Evolutionary conservation across 2,888 invertebrate genomes (phyloP), one percentile per base, ranked within the genome.

Genomic region (Acronicta alni): DNA sequence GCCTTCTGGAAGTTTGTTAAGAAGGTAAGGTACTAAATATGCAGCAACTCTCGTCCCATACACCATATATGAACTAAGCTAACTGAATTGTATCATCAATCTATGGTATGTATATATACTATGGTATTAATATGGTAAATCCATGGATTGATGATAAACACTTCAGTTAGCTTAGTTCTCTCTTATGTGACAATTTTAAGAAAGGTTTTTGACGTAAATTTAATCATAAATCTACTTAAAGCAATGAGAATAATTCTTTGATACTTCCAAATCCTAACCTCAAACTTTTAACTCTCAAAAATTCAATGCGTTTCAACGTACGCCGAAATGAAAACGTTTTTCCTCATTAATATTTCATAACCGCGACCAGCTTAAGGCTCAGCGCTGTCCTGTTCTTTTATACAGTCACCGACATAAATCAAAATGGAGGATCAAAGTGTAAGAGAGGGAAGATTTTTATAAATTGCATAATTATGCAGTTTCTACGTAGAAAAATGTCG

Each of bases 321-420:
- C 56, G 64, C 18, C 26, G 54, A 73, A 70, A 74, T 62, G 52
- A 64, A 69, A 77, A 59, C 65, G 54, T 57, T 75, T 68, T 53
- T 54, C 75, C 80, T 85, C 82, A 87, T 87, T 86, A 86, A 88
- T 88, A 84, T 87, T 86, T 86, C 82, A 88, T 87, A 87, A 83
- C 81, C 70, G 44, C 67, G 62, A 44, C 38, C 60, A 44, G 68
- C 55, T 71, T 67, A 75, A 63, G 72, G 53, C 54, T 54, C 51
- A 67, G 62, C 52, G 35, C 30, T 41, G 32, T 52, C 55, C 59
- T 52, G 56, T 75, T 68, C 58, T 67, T 72, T 72, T 75, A 73
- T 73, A 68, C 61, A 72, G 76, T 64, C 73, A 47, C 65, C 44
- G 59, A 65, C 69, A 72, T 73, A 72, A 75, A 72, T 73, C 76